Conservation (phyloP, 2,113 vertebrate species). For the Oncorhynchus kisutch region DNA sequence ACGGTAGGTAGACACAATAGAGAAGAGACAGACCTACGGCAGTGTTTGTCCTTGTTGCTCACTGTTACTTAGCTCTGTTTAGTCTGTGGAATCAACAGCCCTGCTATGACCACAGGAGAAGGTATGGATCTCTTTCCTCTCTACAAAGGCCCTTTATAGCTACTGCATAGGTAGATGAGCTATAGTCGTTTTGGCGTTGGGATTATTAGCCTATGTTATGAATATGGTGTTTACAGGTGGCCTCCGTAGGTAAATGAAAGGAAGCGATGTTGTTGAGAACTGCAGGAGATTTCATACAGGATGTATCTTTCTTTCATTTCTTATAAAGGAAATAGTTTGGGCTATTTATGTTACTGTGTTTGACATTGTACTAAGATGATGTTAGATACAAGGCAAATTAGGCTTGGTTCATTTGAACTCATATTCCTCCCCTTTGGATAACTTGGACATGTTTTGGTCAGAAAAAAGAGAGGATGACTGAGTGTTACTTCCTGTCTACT, state of each 20-base stretch:
- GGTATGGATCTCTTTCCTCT: constrained; percentile 23
- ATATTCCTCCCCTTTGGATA: not conserved
- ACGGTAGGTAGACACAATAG: constrained; percentile 20
- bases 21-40: not conserved
- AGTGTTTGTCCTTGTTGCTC: constrained; percentile 2
- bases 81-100: constrained; percentile 28
- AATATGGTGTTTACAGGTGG: not conserved
- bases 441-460: constrained; percentile 1
- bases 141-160: not conserved
- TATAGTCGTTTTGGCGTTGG: not conserved
- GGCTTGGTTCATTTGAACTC: not conserved
- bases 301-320: not conserved
- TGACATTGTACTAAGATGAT: not conserved
- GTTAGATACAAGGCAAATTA: not conserved
- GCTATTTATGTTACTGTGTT: not conserved
- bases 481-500: constrained; percentile 31
- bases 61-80: constrained; percentile 10
- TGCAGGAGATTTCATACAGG: not conserved
- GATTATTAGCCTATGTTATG: not conserved
- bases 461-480: not conserved
- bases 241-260: not conserved
- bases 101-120: constrained; percentile 40
- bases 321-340: not conserved
- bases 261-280: not conserved
- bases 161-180: not conserved